phyloP scores from a whole-genome alignment of 2,888 invertebrate genomes.

The Seira musarum region DNA sequence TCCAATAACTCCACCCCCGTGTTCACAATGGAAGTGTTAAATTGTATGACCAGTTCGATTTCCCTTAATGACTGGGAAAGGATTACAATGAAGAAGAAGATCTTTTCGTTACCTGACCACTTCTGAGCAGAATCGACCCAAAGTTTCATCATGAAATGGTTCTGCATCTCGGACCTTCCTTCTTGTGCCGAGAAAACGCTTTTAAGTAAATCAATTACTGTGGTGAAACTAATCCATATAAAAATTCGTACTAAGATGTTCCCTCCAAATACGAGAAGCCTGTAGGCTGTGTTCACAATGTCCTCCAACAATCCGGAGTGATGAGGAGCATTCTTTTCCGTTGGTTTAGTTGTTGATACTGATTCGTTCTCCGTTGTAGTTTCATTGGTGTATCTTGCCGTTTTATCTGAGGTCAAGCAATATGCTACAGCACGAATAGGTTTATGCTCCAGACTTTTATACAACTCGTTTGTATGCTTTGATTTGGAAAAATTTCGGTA shows the following conservation, averaged over 20 bases:
- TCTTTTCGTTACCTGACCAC: conserved; percentile 30
- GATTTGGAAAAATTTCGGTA: not conserved
- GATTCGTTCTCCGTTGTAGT: not conserved
- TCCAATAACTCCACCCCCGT: not conserved
- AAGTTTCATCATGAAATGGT: conserved; percentile 10
- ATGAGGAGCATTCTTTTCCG: no score
- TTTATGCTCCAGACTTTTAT: not conserved
- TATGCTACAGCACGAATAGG: conserved; percentile 23
- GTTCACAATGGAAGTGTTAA: not conserved
- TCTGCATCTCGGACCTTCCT: not conserved
- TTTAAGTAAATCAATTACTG: conserved; percentile 2
- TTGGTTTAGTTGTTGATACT: no score
- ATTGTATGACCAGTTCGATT: conserved; percentile 17
- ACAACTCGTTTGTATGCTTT: not conserved
- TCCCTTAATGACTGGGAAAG: conserved; percentile 14
- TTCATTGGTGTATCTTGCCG: no score
- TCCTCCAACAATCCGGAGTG: conserved; percentile 22
- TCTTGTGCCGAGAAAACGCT: not conserved
- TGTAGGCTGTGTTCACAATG: conserved; percentile 14
- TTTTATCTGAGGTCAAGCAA: conserved; percentile 14
- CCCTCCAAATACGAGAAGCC: not conserved
- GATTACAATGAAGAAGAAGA: not conserved
- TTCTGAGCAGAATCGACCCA: conserved; percentile 9
- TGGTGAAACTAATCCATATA: conserved; percentile 14
- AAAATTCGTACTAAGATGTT: conserved; percentile 26